Evolutionary conservation across 2,888 invertebrate genomes (phyloP).

Genomic region (Machimus rusticus): DNA sequence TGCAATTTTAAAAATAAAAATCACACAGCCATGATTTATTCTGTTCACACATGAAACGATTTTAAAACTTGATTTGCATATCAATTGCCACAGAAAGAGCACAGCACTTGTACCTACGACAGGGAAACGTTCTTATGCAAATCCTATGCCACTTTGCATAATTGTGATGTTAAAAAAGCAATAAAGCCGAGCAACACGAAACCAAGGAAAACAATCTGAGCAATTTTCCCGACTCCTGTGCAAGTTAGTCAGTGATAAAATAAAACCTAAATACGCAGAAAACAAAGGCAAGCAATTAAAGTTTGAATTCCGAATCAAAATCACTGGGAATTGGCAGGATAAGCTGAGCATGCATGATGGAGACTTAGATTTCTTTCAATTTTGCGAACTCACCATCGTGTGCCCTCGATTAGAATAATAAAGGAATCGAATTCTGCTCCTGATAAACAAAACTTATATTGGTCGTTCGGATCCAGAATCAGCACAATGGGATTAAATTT

Average conservation of each 20-base stretch:
- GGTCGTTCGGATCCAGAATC: background rate
- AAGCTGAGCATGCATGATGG: background rate
- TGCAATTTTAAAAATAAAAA: background rate
- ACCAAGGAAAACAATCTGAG: background rate
- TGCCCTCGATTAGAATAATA: background rate
- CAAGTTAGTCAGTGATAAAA: background rate
- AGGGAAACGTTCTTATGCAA: background rate
- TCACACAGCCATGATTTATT: background rate
- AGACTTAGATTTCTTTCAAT: background rate
- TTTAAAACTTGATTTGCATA: background rate
- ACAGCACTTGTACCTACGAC: background rate
- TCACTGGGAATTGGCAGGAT: background rate
- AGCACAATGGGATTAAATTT: background rate
- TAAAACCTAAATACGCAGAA: background rate
- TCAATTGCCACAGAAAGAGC: background rate
- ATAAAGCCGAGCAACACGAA: background rate
- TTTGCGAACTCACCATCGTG: background rate
- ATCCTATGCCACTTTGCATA: background rate
- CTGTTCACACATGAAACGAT: background rate
- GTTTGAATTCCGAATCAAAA: background rate
- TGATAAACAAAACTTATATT: background rate
- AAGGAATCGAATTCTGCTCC: background rate
- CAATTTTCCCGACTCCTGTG: background rate
- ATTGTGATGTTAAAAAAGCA: background rate
- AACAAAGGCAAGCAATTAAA: background rate